Conservation (phyloP, 2,888 invertebrate genomes). For the Drosophila birchii region DNA sequence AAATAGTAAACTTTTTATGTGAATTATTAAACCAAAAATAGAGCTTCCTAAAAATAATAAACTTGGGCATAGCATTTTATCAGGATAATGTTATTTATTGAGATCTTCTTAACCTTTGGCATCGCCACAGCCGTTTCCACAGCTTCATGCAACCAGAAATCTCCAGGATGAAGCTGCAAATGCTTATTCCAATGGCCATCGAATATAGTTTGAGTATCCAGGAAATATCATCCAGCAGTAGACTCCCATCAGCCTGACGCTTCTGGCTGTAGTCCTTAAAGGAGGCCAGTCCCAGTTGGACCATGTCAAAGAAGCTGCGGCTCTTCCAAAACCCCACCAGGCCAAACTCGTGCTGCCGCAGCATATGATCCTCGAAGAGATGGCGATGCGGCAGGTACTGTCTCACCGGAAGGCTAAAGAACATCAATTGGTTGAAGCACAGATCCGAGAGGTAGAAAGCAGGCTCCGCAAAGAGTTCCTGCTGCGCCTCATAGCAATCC, state of each 20-base stretch:
- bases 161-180: slow-evolving; percentile 30
- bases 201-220: slow-evolving; percentile 40
- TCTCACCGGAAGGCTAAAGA: slow-evolving; percentile 48
- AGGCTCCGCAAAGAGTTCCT: slow-evolving; percentile 45
- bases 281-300: slow-evolving; percentile 5
- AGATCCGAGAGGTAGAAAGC: slow-evolving; percentile 56
- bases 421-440: slow-evolving; percentile 41
- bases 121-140: not conserved
- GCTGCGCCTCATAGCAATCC: slow-evolving; percentile 56
- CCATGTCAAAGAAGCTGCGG: slow-evolving; percentile 52
- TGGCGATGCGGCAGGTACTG: slow-evolving; percentile 55
- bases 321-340: slow-evolving; percentile 42
- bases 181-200: slow-evolving; percentile 1
- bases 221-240: slow-evolving; percentile 33
- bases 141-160: not conserved
- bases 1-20: not conserved
- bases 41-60: not conserved
- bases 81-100: too few species aligned
- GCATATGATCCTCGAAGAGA: slow-evolving; percentile 55
- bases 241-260: fast-evolving
- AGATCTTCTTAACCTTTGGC: not conserved
- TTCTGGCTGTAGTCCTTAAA: slow-evolving; percentile 40
- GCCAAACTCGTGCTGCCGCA: slow-evolving; percentile 43
- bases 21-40: not conserved
- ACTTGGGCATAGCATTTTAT: not conserved